These are phyloP conservation scores for Ceratoteleas bidentatus DNA, from an alignment of 1,140 invertebrate genomes.

Conservation along the genomic window DNA sequence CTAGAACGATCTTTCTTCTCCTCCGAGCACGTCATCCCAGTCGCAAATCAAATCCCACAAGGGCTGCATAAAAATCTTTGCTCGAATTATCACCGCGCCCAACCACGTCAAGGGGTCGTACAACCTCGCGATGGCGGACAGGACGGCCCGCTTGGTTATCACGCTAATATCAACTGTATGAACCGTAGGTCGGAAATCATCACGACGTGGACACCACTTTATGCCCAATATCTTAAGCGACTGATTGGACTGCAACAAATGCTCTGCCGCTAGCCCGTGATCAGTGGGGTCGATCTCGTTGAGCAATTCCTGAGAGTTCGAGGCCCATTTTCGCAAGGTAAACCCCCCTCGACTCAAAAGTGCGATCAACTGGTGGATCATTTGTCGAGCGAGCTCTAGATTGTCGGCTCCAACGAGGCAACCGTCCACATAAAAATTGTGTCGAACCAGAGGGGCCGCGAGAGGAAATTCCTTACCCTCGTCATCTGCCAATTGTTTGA, in stretches of 20 bases:
- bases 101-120: conserved; percentile 4
- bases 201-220: background rate
- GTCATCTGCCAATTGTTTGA: background rate
- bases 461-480: background rate
- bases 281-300: background rate
- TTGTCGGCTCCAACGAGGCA: background rate
- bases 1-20: background rate
- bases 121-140: background rate
- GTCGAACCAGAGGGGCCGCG: background rate
- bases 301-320: background rate
- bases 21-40: background rate
- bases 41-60: background rate
- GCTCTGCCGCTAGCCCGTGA: background rate
- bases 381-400: background rate
- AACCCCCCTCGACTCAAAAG: background rate
- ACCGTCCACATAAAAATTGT: background rate
- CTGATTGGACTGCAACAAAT: background rate
- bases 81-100: background rate
- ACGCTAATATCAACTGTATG: background rate
- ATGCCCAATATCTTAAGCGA: background rate
- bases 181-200: background rate
- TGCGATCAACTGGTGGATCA: background rate
- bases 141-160: background rate
- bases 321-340: background rate
- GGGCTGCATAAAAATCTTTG: background rate